phyloP scores from a whole-genome alignment of 2,797 vertebrate genomes.

The Ara ararauna region DNA sequence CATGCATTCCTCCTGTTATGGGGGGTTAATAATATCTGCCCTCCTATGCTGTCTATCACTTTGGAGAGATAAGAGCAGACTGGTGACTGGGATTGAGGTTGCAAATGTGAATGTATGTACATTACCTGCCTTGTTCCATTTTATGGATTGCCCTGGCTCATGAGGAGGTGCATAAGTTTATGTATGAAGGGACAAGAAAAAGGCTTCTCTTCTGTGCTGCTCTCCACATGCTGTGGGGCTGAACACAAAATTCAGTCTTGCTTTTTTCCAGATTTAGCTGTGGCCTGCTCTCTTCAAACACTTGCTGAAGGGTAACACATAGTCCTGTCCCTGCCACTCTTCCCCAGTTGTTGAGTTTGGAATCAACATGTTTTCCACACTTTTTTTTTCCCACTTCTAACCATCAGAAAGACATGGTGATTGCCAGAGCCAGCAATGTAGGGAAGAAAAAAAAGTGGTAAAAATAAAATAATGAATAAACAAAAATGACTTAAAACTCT shows the following conservation, averaged over 20 bases:
- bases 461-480: not conserved
- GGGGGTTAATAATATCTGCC: not conserved
- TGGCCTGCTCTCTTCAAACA: not conserved
- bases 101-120: not conserved
- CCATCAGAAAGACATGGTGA: not conserved
- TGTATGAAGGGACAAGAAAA: not conserved
- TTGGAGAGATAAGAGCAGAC: not conserved
- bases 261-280: not conserved
- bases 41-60: not conserved
- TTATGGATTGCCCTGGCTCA: not conserved
- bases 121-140: not conserved
- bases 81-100: not conserved
- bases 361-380: rapidly evolving
- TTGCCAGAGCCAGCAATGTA: not conserved
- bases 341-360: not conserved
- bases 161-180: not conserved
- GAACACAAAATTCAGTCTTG: not conserved
- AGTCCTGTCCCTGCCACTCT: not conserved
- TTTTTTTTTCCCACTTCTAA: not conserved
- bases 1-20: not conserved
- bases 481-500: not conserved
- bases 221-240: not conserved
- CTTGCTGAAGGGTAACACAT: not conserved
- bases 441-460: too few species aligned
- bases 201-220: not conserved